Conservation (phyloP, 2,113 vertebrate genomes). For the Terrapene triunguis region DNA sequence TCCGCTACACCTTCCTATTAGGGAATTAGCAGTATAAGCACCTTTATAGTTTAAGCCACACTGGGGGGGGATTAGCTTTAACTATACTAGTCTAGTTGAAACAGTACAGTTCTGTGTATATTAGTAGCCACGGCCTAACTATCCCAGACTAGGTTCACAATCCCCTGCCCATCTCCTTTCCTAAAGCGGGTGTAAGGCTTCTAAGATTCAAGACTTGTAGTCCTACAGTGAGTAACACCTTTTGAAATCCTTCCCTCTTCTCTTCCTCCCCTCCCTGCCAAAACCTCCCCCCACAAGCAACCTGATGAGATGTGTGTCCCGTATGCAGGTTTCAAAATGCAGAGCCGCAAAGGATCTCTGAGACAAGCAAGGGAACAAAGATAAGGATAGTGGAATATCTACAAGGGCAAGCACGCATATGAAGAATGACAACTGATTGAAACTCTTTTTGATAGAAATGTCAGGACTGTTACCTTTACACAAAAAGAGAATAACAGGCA, state of each 20-base stretch:
- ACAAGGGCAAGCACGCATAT: not conserved
- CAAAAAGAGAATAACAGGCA: constrained; percentile 44
- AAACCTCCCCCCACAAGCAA: not conserved
- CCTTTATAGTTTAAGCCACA: constrained; percentile 42
- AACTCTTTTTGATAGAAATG: not conserved
- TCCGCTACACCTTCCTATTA: not conserved
- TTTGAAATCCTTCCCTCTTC: not conserved
- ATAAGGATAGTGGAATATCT: not conserved
- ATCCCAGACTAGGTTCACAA: not conserved
- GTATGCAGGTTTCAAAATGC: rapidly evolving
- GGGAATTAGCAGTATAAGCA: constrained; percentile 44
- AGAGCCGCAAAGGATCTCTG: rapidly evolving
- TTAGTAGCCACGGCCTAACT: constrained; percentile 36
- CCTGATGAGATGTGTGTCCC: rapidly evolving
- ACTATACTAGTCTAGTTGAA: not conserved
- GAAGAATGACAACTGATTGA: not conserved
- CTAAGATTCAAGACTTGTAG: not conserved
- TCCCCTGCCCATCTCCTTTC: not conserved
- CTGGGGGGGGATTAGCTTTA: constrained; percentile 55
- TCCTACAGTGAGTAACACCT: rapidly evolving
- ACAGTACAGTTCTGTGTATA: not conserved
- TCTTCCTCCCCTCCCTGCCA: too few relatives aligned
- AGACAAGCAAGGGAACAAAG: not conserved
- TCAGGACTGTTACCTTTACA: constrained; percentile 27
- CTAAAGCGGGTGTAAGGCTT: not conserved